Conservation (phyloP, 2,113 vertebrate genomes). For the Tauraco erythrolophus region DNA sequence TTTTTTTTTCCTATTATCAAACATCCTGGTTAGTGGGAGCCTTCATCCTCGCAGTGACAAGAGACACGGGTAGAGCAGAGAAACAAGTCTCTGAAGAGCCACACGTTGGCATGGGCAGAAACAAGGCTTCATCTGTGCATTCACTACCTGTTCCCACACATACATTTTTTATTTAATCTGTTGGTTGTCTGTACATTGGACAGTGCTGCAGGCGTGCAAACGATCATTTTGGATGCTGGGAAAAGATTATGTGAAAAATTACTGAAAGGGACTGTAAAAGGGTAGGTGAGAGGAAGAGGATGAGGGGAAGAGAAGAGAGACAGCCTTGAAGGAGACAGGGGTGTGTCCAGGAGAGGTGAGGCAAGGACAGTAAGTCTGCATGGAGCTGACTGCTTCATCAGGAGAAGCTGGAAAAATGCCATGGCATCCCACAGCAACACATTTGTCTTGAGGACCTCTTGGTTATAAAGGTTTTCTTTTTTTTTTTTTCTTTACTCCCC, state of each 20-base stretch:
- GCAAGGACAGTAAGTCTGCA: background rate
- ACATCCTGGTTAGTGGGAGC: background rate
- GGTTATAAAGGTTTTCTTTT: background rate
- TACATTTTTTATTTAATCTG: background rate
- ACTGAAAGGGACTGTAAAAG: background rate
- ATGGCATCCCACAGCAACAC: slow-evolving; percentile 39
- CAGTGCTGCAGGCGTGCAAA: background rate
- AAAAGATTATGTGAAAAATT: background rate
- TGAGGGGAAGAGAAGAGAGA: background rate
- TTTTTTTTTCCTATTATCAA: background rate
- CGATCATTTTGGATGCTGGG: background rate
- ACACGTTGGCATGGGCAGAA: background rate
- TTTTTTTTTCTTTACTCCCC: background rate
- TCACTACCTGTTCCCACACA: background rate
- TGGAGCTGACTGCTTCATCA: slow-evolving; percentile 67
- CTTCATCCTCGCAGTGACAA: background rate
- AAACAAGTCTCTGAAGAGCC: background rate
- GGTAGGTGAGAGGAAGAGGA: background rate
- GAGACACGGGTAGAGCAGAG: background rate
- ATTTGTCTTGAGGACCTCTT: slow-evolving; percentile 37
- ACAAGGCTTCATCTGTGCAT: background rate
- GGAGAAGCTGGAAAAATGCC: slow-evolving; percentile 48
- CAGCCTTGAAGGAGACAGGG: background rate
- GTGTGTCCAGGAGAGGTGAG: slow-evolving; percentile 28
- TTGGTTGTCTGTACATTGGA: slow-evolving; percentile 9